Evolutionary conservation across 53 echinoderm and acorn worm species (phyloP), one percentile per base, ranked within the genome.

Genomic region (Mesocentrotus franciscanus): DNA sequence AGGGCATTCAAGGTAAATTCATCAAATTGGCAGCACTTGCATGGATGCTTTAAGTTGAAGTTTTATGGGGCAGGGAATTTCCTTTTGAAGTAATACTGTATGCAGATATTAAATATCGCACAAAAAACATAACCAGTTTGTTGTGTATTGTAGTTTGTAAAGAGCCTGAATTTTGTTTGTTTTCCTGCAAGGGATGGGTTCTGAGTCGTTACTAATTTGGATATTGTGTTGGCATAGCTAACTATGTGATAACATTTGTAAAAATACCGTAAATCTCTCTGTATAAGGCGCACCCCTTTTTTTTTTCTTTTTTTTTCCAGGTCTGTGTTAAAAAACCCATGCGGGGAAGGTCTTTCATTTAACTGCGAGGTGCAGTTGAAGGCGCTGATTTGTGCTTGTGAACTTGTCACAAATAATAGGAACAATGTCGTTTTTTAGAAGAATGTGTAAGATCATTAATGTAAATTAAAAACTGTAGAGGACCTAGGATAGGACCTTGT

Each of bases 1-100:
- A 95, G 96, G 71, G 96, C 98, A 27, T 98, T 98, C 90, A 95
- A 85, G 95, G 98, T 97, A 42, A 89, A 66, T 29, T 42, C 68
- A 42, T 57, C 4, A 30, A 74, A 32, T 74, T 74, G 74, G 74
- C 74, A 74, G 3, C 32, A 74, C 74, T 30, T 27, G 24, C 6
- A 68, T 68, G 7, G 1, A 18, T 66, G 20, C 18, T 66, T 18
- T 22, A 20, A 22, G 18, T 66, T 66, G 4, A 22, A 16, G 64
- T 17, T 64, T 64, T 4, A 1, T 64, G 15, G 15, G 15, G 64
- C 7, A 17, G 18, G 20, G 6, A 66, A 66, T 1, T 1, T 68
- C 13, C 16, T 61, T 61, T 49, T 24, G 8, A 24, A 68, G 24
- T 68, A 20, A 68, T 22, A 68, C 68, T 68, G 68, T 18, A 68